phyloP scores from a whole-genome alignment of 2,888 invertebrate species.

The Saturnia japonica region DNA sequence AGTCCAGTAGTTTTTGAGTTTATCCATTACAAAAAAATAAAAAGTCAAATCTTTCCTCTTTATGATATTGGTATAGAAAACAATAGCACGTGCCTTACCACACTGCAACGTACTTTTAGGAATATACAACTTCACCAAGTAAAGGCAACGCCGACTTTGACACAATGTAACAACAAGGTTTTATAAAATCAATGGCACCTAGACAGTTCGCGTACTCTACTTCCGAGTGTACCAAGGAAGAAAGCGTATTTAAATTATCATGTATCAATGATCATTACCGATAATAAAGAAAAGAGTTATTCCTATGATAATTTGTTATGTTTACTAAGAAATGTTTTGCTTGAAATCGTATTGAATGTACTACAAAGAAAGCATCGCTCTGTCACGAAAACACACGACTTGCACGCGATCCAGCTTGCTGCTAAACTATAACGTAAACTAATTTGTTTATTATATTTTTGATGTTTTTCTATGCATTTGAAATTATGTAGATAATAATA shows the following conservation, averaged over 20 bases:
- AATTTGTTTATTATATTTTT: too few species aligned
- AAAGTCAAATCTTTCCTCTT: too few species aligned
- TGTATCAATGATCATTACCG: too few species aligned
- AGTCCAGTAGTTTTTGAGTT: too few species aligned
- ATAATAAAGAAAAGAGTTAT: neutral
- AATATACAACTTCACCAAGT: too few species aligned
- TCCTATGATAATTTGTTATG: neutral
- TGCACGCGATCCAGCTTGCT: neutral
- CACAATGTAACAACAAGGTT: too few species aligned
- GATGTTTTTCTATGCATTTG: neutral
- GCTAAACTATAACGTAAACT: neutral
- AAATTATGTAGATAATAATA: neutral
- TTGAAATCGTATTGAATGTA: neutral
- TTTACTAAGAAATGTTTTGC: constrained; percentile 1
- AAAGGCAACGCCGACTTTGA: too few species aligned
- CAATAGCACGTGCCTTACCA: too few species aligned
- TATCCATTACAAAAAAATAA: too few species aligned
- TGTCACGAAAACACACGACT: neutral
- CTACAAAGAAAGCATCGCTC: neutral
- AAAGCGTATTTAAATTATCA: neutral
- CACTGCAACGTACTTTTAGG: too few species aligned
- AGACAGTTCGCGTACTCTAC: neutral
- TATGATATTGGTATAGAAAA: too few species aligned
- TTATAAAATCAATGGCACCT: too few species aligned
- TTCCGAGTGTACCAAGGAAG: neutral